Evolutionary conservation across 2,113 vertebrate genomes (phyloP).

Genomic region (Pelmatolapia mariae): DNA sequence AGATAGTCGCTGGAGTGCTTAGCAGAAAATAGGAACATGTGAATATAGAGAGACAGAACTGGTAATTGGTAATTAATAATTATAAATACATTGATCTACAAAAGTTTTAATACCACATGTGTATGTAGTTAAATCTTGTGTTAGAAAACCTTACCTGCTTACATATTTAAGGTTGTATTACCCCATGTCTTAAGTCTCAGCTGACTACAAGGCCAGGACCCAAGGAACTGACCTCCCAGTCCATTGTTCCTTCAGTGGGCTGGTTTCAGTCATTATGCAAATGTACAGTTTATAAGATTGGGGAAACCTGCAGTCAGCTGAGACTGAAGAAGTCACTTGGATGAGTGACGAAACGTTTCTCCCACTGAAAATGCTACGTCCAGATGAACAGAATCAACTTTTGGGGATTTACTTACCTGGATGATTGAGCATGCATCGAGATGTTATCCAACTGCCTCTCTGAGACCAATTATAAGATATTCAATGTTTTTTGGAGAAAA

Average conservation of each 20-base stretch:
- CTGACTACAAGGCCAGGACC: not conserved
- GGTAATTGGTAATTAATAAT: not conserved
- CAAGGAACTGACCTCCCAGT: not conserved
- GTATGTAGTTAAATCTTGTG: not conserved
- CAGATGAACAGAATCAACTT: not conserved
- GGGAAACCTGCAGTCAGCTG: not conserved
- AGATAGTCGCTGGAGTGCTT: not conserved
- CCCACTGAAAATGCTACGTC: not conserved
- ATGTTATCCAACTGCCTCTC: not conserved
- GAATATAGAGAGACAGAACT: not conserved
- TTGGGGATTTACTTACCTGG: not conserved
- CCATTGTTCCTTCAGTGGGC: not conserved
- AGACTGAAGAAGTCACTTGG: not conserved
- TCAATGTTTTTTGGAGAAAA: not conserved
- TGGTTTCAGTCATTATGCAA: not conserved
- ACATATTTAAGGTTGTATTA: not conserved
- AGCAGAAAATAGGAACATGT: not conserved
- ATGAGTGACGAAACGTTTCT: fast-evolving
- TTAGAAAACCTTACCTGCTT: not conserved
- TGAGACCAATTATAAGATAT: not conserved
- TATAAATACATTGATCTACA: not conserved
- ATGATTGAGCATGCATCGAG: not conserved
- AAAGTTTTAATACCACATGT: not conserved
- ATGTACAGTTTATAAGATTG: fast-evolving
- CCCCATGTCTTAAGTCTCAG: not conserved